A percentile compares a stretch with the other conserved stretches of the same genome.
Evolutionary conservation across 2,797 vertebrate species (phyloP).

Genomic region (Sebastes reedi): DNA sequence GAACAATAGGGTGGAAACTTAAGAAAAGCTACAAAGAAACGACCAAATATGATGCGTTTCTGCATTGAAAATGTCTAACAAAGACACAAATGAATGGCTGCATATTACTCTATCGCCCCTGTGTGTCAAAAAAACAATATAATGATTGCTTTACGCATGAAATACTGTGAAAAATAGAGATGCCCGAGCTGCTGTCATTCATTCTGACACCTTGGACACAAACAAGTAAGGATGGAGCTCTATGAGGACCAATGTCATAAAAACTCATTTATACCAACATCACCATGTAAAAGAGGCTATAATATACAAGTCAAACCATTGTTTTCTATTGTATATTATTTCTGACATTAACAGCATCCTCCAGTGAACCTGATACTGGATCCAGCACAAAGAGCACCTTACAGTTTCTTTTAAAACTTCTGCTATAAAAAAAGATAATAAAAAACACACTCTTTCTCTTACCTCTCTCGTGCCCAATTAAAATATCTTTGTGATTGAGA

Average conservation of each 20-base stretch:
- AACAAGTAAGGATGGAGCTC: constrained; percentile 45
- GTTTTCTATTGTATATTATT: too few relatives aligned
- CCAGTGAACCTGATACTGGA: constrained; percentile 13
- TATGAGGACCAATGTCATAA: neutral
- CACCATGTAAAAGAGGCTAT: neutral
- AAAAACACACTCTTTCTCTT: constrained; percentile 59
- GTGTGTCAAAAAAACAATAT: neutral
- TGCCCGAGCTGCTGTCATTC: constrained; percentile 71
- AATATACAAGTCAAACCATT: too few relatives aligned
- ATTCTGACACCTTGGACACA: constrained; percentile 69
- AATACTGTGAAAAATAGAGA: constrained; percentile 43
- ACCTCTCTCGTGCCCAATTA: constrained; percentile 98
- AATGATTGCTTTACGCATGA: neutral
- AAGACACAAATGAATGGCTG: neutral
- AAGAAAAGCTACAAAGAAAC: constrained; percentile 76
- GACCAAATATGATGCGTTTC: neutral
- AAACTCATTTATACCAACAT: too few relatives aligned
- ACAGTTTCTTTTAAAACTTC: constrained; percentile 35
- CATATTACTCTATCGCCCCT: fast-evolving
- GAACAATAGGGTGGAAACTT: constrained; percentile 94
- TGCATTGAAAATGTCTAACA: neutral
- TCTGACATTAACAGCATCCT: constrained; percentile 26
- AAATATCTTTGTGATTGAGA: constrained; percentile 94
- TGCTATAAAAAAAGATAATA: neutral
- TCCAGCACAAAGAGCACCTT: constrained; percentile 56